Evolutionary conservation across 64 coral and sea anemone genomes (phyloP).

Genomic region (Montipora capricornis): DNA sequence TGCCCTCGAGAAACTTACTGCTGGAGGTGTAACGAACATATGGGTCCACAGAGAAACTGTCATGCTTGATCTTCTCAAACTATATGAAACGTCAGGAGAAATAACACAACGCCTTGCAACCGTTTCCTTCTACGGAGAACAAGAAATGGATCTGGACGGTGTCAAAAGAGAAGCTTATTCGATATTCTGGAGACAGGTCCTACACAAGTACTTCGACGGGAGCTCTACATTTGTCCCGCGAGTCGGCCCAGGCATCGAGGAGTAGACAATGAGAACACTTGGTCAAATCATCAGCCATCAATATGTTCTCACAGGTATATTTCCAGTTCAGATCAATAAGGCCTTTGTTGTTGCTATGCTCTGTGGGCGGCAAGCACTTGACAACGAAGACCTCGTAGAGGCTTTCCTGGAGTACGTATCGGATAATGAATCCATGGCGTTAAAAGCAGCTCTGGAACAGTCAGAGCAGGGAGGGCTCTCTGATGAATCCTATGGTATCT

Average conservation of each 20-base stretch:
- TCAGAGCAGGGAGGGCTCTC: too few relatives aligned
- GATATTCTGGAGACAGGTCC: constrained; percentile 56
- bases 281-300: constrained; percentile 65
- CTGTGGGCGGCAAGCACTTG: neutral
- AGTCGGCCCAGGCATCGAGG: constrained; percentile 41
- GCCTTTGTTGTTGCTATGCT: constrained; percentile 54
- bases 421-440: too few relatives aligned
- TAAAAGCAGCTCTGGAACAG: too few relatives aligned
- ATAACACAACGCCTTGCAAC: too few relatives aligned
- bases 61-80: too few relatives aligned
- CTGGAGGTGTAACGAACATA: too few relatives aligned
- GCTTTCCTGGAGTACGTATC: too few relatives aligned
- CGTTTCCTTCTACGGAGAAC: too few relatives aligned
- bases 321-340: constrained; percentile 63
- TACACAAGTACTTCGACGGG: constrained; percentile 59
- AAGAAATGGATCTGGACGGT: constrained; percentile 51
- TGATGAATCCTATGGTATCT: too few relatives aligned
- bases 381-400: neutral
- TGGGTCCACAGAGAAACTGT: too few relatives aligned
- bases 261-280: constrained; percentile 40
- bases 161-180: neutral
- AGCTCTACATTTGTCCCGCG: constrained; percentile 42
- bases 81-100: too few relatives aligned
- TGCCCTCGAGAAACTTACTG: too few relatives aligned
- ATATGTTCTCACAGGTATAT: constrained; percentile 60